These are phyloP conservation scores for Anaspis maculata DNA, from an alignment of 2,888 invertebrate genomes.

Conservation along the genomic window DNA sequence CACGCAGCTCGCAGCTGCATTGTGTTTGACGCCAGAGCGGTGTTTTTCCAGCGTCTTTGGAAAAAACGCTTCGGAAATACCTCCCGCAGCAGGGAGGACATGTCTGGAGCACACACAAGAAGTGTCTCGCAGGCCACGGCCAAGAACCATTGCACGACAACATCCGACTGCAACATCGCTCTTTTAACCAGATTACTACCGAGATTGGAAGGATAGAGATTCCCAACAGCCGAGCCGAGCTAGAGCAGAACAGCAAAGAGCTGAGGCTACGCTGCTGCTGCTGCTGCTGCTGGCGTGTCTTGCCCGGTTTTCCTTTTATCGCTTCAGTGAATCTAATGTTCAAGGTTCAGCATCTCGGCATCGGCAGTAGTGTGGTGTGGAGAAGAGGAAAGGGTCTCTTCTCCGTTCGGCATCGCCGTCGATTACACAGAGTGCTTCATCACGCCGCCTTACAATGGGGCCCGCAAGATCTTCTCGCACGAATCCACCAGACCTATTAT, in stretches of 20 bases:
- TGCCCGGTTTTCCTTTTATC: constrained; percentile 18
- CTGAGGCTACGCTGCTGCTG: too few species aligned
- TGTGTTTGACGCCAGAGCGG: too few species aligned
- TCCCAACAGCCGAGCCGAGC: constrained; percentile 3
- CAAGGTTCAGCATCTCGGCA: constrained; percentile 24
- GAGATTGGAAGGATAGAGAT: constrained; percentile 11
- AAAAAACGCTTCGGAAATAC: too few species aligned
- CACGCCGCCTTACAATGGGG: constrained; percentile 20
- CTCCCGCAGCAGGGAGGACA: too few species aligned
- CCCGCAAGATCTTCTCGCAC: constrained; percentile 1
- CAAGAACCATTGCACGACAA: too few species aligned
- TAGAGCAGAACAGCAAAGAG: too few species aligned
- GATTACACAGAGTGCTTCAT: constrained; percentile 25
- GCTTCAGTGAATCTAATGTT: constrained; percentile 23
- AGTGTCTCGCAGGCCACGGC: too few species aligned
- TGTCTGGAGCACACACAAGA: too few species aligned
- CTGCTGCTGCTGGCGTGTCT: constrained; percentile 15
- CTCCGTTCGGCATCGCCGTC: constrained; percentile 20
- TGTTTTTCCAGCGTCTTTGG: too few species aligned
- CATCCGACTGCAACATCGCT: constrained; percentile 5
- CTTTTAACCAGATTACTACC: constrained; percentile 14
- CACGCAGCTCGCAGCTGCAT: too few species aligned
- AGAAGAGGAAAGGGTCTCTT: constrained; percentile 17
- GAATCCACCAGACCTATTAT: background rate
- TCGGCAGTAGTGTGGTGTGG: constrained; percentile 4